phyloP scores from a whole-genome alignment of 2,888 invertebrate species.

The Amphimallon solstitiale region DNA sequence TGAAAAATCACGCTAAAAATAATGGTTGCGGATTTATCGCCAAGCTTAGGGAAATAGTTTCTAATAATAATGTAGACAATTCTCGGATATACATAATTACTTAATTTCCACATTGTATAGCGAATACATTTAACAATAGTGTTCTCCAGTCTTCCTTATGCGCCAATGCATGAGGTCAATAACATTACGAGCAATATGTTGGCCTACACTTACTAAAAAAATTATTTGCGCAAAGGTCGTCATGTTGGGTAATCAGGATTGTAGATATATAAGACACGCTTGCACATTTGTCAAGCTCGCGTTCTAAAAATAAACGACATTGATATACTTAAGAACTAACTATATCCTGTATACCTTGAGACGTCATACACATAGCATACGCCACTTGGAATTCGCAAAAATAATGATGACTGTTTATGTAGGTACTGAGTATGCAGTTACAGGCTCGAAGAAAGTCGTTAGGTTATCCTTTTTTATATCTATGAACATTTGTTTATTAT shows the following conservation, averaged over 20 bases:
- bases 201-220: constrained; percentile 7
- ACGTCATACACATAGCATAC: constrained; percentile 1
- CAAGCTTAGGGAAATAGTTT: too few relatives aligned
- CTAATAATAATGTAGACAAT: too few relatives aligned
- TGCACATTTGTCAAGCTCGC: constrained; percentile 3
- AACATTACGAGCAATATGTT: constrained; percentile 7
- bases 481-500: too few relatives aligned
- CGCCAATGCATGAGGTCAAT: constrained; percentile 11
- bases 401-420: not conserved
- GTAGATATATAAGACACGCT: not conserved
- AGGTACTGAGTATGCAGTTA: too few relatives aligned
- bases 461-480: too few relatives aligned
- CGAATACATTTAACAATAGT: too few relatives aligned
- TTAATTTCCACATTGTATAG: too few relatives aligned
- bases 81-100: too few relatives aligned
- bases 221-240: not conserved
- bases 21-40: too few relatives aligned
- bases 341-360: constrained; percentile 27
- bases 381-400: not conserved
- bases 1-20: too few relatives aligned
- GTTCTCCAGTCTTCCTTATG: too few relatives aligned
- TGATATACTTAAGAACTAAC: constrained; percentile 20
- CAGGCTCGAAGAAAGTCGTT: too few relatives aligned
- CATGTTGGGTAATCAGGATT: not conserved
- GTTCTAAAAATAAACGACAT: constrained; percentile 28